Evolutionary conservation across 2,113 vertebrate species (phyloP), one percentile per base, ranked within the genome.

Genomic region (Zeus faber): DNA sequence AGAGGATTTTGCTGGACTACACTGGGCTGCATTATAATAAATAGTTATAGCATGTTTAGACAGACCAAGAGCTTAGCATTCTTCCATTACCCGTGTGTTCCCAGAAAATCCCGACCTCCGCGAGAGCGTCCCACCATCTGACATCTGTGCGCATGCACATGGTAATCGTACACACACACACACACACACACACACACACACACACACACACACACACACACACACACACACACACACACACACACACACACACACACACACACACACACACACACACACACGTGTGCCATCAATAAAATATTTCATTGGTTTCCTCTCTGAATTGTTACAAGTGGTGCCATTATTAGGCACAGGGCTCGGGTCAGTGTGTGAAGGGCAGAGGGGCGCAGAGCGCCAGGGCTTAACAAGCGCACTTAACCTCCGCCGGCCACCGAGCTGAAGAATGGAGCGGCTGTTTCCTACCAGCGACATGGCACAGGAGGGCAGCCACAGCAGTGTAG

Each of bases 251-350:
- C 37, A 29, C 23, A 46, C 58, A 49, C 48, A 65, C 62, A 63
- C 72, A 68, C 65, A 68, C 67, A 49, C 50, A 61, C 50, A 39
- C 44, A 59, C 43, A 18, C 39, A 41, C 20, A 44, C 51, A 64
- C 47, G 74, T 67, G 57, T 39, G 49, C 44, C 62, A 53, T 76
- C 58, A 83, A 67, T 81, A 77, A 80, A 83, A 83, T 23, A 63
- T 80, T 77, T 77, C 70, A 81, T 35, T 70, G 75, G 60, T 58
- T 78, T 80, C 76, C 76, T 75, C 74, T 49, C 65, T 61, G 70
- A 85, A 87, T 80, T 85, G 74, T 82, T 81, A 81, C 74, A 83
- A 83, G 81, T 62, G 65, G 49, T 67, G 65, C 71, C 67, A 65
- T 81, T 82, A 72, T 83, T 81, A 63, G 68, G 72, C 45, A 65